Base-by-base conservation (phyloP, 2,797 vertebrate species). In the Rhadinocentrus ornatus region DNA sequence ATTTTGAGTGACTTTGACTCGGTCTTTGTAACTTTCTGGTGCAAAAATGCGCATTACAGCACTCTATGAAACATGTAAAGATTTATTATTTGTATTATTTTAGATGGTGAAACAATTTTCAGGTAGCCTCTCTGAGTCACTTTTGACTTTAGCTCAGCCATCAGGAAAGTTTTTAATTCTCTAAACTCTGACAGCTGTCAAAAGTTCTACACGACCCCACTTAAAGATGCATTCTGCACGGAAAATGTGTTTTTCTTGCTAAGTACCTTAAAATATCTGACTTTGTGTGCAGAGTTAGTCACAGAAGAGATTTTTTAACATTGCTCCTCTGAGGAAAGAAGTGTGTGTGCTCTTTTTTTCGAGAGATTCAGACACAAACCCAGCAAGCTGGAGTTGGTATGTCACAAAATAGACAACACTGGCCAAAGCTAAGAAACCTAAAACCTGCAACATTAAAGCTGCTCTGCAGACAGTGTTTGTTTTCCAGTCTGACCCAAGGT, bases 381-480 rank as follows among this genome's bases (percentile, higher is more conserved):
- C 27, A 18, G 53, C 7, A 1, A 27, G 41, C 29, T 24, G 44
- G 26, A 15, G 53, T 55, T 29, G 15, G 27, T 31, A 55, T 29
- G 27, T 31, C 27, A 2, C 53, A 18, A 54, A 54, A 27, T 15
- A 27, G 52, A 27, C 26, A 54, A 29, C 27, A 55, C 27, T 18
- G 26, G 6, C 15, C 53, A 31, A 48, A 50, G 20, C 46, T 12
- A 31, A 26, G 60, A 63, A 63, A 63, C 31, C 20, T 9, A 20
- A 63, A 63, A 63, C 61, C 27, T 24, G 20, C 61, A 16, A 29
- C 29, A 0, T 22, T 63, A 18, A 56, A 57, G 22, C 39, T 35
- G 29, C 65, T 18, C 15, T 3, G 31, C 54, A 58, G 31, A 57
- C 53, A 8, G 10, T 46, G 15, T 57, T 66, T 57, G 65, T 46